phyloP scores from a whole-genome alignment of 2,797 vertebrate species.

The Otolemur crassicaudatus region DNA sequence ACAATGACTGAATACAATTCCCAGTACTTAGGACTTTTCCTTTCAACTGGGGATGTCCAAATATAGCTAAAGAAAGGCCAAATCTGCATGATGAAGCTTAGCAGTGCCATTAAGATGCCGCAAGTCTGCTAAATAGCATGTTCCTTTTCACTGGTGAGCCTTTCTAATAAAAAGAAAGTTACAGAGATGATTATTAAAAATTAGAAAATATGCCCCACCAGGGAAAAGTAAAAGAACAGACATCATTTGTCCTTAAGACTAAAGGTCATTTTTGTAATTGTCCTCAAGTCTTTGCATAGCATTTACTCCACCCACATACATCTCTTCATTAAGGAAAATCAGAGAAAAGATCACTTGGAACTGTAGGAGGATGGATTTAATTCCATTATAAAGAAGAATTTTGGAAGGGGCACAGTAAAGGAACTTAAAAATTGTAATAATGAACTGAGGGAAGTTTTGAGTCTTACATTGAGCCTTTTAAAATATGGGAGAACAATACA shows the following conservation, averaged over 20 bases:
- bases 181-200: constrained; percentile 52
- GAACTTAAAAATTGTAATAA: not conserved
- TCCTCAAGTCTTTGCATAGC: constrained; percentile 31
- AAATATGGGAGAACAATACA: not conserved
- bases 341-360: not conserved
- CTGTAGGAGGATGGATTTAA: constrained; percentile 2
- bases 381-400: not conserved
- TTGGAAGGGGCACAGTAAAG: not conserved
- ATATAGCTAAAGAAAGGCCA: constrained; percentile 50
- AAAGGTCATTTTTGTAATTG: constrained; percentile 52
- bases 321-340: constrained; percentile 16
- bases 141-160: constrained; percentile 31
- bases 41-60: constrained; percentile 1
- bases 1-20: constrained; percentile 33
- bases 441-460: not conserved
- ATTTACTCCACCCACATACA: not conserved
- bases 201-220: constrained; percentile 21
- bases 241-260: not conserved
- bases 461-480: constrained; percentile 8
- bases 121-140: constrained; percentile 19
- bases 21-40: not conserved
- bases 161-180: constrained; percentile 46
- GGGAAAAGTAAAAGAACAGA: constrained; percentile 9
- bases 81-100: constrained; percentile 49
- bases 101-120: constrained; percentile 33